Evolutionary conservation across 2,797 vertebrate species (phyloP), one percentile per base, ranked within the genome.

Genomic region (Brachyrhaphis roseni): DNA sequence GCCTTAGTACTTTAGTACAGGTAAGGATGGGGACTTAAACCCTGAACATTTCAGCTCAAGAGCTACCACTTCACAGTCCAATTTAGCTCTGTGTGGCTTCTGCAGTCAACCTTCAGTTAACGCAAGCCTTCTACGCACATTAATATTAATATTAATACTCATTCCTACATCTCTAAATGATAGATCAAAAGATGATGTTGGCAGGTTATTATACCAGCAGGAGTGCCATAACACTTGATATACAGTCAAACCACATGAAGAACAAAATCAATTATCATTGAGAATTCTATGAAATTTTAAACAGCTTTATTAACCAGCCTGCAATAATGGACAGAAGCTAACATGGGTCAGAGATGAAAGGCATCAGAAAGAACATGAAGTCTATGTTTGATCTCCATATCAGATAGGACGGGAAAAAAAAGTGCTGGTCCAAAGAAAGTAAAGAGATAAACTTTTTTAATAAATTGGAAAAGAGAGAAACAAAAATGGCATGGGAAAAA

Each of bases 191-290:
- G 75, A 59, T 74, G 78, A 86, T 78, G 81, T 79, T 72, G 75
- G 51, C 82, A 79, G 84, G 84, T 90, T 83, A 87, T 88, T 82
- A 84, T 77, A 73, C 64, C 74, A 74, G 84, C 78, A 82, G 1
- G 36, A 39, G 76, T 41, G 43, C 45, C 41, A 76, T 66, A 59
- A 77, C 73, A 74, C 45, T 47, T 39, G 64, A 72, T 11, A 79
- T 15, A 75, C 74, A 80, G 73, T 83, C 76, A 83, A 83, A 80
- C 70, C 81, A 51, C 84, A 55, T 81, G 28, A 75, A 80, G 73
- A 87, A 83, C 74, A 76, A 89, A 91, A 91, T 93, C 92, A 91
- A 87, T 92, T 87, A 93, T 86, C 72, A 84, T 90, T 84, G 75
- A 78, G 74, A 78, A 53, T 73, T 28, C 71, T 43, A 77, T 88